These are phyloP conservation scores for Microctenopoma steveboyesi DNA, from an alignment of 2,797 vertebrate genomes.

Conservation along the genomic window DNA sequence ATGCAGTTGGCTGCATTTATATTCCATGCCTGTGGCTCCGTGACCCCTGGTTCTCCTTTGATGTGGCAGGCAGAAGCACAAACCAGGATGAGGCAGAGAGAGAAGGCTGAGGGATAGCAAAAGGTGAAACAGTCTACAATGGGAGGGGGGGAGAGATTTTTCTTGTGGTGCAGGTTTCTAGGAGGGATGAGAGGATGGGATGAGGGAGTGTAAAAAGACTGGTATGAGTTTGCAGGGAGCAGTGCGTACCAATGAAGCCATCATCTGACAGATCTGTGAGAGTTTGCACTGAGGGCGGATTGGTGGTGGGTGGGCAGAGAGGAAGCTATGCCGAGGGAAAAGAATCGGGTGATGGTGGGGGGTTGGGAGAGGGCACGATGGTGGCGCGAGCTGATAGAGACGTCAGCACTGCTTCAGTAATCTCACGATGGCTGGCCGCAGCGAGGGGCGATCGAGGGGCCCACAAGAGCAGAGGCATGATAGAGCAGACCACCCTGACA, in stretches of 20 bases:
- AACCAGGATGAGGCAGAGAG: conserved; percentile 83
- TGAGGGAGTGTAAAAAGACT: conserved; percentile 65
- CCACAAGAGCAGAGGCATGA: conserved; percentile 88
- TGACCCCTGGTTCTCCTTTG: conserved; percentile 99
- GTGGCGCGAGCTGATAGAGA: conserved; percentile 94
- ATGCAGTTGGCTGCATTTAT: conserved; percentile 93
- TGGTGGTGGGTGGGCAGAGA: conserved; percentile 78
- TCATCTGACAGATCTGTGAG: conserved; percentile 94
- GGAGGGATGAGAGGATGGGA: conserved; percentile 80
- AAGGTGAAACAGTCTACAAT: conserved; percentile 82
- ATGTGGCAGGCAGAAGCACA: conserved; percentile 94
- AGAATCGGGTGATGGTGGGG: conserved; percentile 69
- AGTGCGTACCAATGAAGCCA: conserved; percentile 90
- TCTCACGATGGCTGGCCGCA: conserved; percentile 90
- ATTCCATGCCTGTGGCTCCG: conserved; percentile 90
- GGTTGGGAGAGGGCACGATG: conserved; percentile 83
- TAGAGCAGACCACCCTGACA: conserved; percentile 93
- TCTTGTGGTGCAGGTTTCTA: conserved; percentile 77
- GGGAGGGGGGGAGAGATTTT: conserved; percentile 72
- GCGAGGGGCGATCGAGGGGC: conserved; percentile 88
- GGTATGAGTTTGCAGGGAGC: conserved; percentile 82
- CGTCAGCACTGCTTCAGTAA: conserved; percentile 93
- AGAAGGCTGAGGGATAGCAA: conserved; percentile 83
- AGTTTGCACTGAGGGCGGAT: conserved; percentile 64
- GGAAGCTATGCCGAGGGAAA: conserved; percentile 63